Conservation (phyloP, 2,797 vertebrate genomes). For the Chelonia mydas region DNA sequence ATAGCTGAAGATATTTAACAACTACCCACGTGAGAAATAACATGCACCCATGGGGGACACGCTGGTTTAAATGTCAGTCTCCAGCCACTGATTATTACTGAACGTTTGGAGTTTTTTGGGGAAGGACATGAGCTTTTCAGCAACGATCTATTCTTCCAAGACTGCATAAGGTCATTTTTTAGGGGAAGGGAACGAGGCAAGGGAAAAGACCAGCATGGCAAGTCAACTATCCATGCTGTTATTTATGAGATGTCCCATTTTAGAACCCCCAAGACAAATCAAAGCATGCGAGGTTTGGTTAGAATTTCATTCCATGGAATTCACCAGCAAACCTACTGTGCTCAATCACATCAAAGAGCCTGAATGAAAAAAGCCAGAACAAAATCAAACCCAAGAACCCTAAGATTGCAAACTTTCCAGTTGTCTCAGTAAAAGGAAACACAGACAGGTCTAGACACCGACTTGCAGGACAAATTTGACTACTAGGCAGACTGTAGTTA, state of each 20-base stretch:
- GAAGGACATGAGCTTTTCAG: background rate
- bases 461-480: background rate
- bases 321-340: background rate
- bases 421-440: background rate
- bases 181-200: background rate
- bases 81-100: background rate
- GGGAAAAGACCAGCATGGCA: background rate
- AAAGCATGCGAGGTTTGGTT: background rate
- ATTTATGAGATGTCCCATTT: background rate
- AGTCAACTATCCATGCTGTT: background rate
- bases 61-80: background rate
- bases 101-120: background rate
- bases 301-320: background rate
- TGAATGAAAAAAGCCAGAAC: background rate
- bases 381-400: background rate
- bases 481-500: background rate
- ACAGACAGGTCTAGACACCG: background rate
- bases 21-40: background rate
- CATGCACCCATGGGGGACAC: background rate
- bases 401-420: background rate
- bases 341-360: background rate
- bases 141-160: background rate
- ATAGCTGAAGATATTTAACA: constrained; percentile 7
- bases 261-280: constrained; percentile 29
- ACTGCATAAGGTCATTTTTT: background rate